A percentile compares a stretch with the other conserved stretches of the same genome.
Conservation (phyloP, 2,888 invertebrate species). For the Drosophila mercatorum region DNA sequence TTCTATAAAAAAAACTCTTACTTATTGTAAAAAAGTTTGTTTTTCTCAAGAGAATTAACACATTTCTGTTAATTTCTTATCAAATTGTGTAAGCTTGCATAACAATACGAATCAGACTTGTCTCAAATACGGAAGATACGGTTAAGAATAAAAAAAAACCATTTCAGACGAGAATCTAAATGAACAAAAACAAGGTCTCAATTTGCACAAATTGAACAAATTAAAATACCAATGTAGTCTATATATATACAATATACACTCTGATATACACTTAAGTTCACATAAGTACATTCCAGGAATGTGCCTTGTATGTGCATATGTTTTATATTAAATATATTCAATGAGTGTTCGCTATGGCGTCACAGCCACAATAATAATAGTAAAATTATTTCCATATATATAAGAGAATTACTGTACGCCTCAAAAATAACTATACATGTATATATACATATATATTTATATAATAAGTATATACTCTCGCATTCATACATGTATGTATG, state of each 20-base stretch:
- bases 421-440: constrained; percentile 17
- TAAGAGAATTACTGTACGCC: constrained; percentile 33
- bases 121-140: constrained; percentile 10
- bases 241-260: not conserved
- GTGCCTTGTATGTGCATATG: constrained; percentile 1
- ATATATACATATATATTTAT: not conserved
- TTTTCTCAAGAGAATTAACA: not conserved
- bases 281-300: constrained; percentile 12
- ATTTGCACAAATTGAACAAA: constrained; percentile 24
- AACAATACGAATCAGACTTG: not conserved
- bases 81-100: not conserved
- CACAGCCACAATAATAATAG: constrained; percentile 42
- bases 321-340: constrained; percentile 16
- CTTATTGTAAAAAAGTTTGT: not conserved
- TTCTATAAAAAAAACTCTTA: too few relatives aligned
- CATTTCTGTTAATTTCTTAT: constrained; percentile 4
- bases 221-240: constrained; percentile 31
- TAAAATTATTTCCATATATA: constrained; percentile 39
- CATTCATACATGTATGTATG: not conserved
- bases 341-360: constrained; percentile 38
- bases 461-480: constrained; percentile 3
- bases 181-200: constrained; percentile 22
- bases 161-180: constrained; percentile 28
- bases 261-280: constrained; percentile 12
- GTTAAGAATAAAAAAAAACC: constrained; percentile 19